Base-by-base conservation (phyloP, 1,140 invertebrate species). In the Colletes gigas region DNA sequence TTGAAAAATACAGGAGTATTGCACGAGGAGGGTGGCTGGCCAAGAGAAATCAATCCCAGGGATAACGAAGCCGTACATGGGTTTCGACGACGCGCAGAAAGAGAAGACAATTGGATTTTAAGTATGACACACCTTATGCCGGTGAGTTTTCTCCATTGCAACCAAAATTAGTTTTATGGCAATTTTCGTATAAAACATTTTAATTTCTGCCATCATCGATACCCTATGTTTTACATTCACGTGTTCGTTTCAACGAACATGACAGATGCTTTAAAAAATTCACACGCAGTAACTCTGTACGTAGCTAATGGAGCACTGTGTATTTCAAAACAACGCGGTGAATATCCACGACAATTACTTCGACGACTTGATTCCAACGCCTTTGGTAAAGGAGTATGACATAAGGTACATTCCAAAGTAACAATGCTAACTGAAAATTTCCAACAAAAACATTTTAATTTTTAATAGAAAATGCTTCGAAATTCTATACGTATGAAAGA, bases 11-110 rank as follows among this genome's bases (percentile, higher is more conserved):
- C 94, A 6, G 97, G 97, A 0, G 96, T 98, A 84, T 96, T 96
- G 86, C 98, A 99, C 89, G 95, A 95, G 10, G 98, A 99, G 94
- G 98, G 98, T 44, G 98, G 98, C 7, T 99, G 98, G 98, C 98
- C 98, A 0, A 98, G 97, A 93, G 98, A 99, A 89, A 95, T 99
- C 44, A 98, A 98, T 91, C 95, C 95, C 83, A 94, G 95, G 54
- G 98, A 99, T 90, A 95, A 96, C 4, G 98, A 99, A 93, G 96
- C 97, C 88, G 96, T 95, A 6, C 93, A 96, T 0, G 94, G 98
- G 88, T 99, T 96, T 91, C 94, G 97, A 88, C 96, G 98, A 65
- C 98, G 99, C 92, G 96, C 99, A 54, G 98, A 99, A 93, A 99
- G 98, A 92, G 97, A 98, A 91, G 98, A 99, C 90, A 94, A 94